Conservation (phyloP, 2,888 invertebrate species). For the Mythimna albipuncta region DNA sequence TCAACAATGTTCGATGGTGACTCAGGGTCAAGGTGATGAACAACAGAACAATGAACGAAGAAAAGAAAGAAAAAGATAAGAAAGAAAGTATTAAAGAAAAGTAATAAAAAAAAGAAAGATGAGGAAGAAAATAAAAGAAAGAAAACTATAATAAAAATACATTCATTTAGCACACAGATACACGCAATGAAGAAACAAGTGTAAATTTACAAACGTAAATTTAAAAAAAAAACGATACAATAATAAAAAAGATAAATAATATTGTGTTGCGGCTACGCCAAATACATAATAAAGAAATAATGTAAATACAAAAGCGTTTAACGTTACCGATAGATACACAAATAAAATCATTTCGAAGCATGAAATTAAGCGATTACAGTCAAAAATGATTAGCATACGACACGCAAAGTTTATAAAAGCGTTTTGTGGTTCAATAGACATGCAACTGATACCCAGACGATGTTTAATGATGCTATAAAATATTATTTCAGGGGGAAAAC, state of each 20-base stretch:
- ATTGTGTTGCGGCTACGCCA: too few relatives aligned
- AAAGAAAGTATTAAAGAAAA: too few relatives aligned
- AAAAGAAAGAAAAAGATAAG: too few relatives aligned
- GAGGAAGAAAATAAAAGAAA: too few relatives aligned
- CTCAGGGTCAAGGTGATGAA: too few relatives aligned
- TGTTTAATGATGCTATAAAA: background rate
- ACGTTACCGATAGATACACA: background rate
- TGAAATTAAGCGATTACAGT: conserved; percentile 24
- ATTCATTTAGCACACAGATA: too few relatives aligned
- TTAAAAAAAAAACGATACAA: background rate
- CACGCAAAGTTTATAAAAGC: conserved; percentile 27
- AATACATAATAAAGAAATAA: background rate
- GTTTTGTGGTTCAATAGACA: conserved; percentile 5
- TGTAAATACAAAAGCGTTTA: background rate
- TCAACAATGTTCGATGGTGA: too few relatives aligned
- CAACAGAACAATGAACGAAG: too few relatives aligned
- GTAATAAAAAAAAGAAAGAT: too few relatives aligned
- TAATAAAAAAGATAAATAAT: background rate
- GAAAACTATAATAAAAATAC: too few relatives aligned
- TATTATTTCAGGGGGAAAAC: conserved; percentile 1
- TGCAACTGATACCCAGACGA: background rate
- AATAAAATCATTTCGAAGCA: background rate
- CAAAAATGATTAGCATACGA: conserved; percentile 3
- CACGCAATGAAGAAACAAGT: too few relatives aligned
- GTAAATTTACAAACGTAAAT: background rate